Conservation (phyloP, 2,888 invertebrate genomes). For the Euphydryas editha region DNA sequence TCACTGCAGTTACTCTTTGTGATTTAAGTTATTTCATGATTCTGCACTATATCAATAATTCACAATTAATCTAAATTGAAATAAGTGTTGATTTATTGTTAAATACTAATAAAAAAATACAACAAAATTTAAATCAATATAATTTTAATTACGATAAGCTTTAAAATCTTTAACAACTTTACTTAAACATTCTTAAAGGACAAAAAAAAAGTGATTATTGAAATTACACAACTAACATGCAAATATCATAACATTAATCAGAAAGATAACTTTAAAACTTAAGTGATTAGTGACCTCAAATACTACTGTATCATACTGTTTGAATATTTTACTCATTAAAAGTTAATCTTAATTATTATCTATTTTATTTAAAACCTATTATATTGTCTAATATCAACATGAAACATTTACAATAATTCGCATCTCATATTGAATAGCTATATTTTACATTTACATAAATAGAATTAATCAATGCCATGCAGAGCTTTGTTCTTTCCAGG, state of each 20-base stretch:
- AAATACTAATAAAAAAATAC: not conserved
- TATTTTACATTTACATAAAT: too few relatives aligned
- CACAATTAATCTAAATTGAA: not conserved
- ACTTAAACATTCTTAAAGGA: not conserved
- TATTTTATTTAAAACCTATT: constrained; percentile 1
- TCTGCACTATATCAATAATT: constrained; percentile 23
- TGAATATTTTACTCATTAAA: constrained; percentile 10
- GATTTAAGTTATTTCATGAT: constrained; percentile 58
- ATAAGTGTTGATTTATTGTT: not conserved
- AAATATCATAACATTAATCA: not conserved
- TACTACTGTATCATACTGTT: not conserved
- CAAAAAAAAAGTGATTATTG: not conserved
- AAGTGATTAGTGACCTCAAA: not conserved
- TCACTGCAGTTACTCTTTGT: constrained; percentile 81
- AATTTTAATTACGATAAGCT: not conserved
- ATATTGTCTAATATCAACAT: not conserved
- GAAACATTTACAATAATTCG: too few relatives aligned
- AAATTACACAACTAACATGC: not conserved
- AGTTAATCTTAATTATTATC: constrained; percentile 16
- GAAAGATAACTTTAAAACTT: not conserved
- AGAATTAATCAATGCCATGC: too few relatives aligned
- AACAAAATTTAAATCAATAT: not conserved
- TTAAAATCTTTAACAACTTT: not conserved
- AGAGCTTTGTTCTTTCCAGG: too few relatives aligned
- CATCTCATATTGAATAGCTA: too few relatives aligned